Evolutionary conservation across 2,113 vertebrate species (phyloP), one percentile per base, ranked within the genome.

Genomic region (Pedionomus torquatus): DNA sequence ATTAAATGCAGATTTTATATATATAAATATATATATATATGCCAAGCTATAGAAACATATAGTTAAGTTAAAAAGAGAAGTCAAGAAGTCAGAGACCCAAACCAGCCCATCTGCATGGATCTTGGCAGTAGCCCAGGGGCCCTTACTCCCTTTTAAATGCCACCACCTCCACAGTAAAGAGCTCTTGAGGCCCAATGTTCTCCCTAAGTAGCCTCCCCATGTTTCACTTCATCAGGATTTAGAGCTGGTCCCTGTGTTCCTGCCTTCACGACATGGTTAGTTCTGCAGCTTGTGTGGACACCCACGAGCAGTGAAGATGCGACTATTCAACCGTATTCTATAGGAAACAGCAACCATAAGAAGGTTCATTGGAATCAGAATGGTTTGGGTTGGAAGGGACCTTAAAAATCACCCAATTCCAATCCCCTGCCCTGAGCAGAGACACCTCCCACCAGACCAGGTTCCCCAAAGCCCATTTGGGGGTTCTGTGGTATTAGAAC

Each of bases 61-160:
- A 44, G 18, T 21, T 72, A 74, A 49, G 49, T 78, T 35, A 69
- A n/a, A 83, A 89, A 17, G 18, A 55, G 46, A 83, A 51, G 20
- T n/a, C n/a, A n/a, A 82, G 10, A 57, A 5, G 3, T 23, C 31
- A 39, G 49, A 33, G 13, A 15, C 39, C 6, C 23, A 82, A 78
- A 70, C 20, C 20, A 57, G 44, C 30, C 30, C n/a, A 10, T 25
- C 33, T 0, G 0, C 5, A 2, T 16, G 17, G 25, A 55, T 35
- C 31, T 71, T 35, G 28, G 41, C 24, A 63, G 46, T 65, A 86
- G 20, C 23, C n/a, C 31, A 44, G 17, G 35, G 12, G 11, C 16
- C 15, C 20, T 68, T 41, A 10, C 14, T 71, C 20, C 23, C 46
- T 46, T 21, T 66, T 58, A 31, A 10, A 31, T 17, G 57, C 46